phyloP scores from a whole-genome alignment of 2,113 vertebrate genomes.

The Etheostoma spectabile region DNA sequence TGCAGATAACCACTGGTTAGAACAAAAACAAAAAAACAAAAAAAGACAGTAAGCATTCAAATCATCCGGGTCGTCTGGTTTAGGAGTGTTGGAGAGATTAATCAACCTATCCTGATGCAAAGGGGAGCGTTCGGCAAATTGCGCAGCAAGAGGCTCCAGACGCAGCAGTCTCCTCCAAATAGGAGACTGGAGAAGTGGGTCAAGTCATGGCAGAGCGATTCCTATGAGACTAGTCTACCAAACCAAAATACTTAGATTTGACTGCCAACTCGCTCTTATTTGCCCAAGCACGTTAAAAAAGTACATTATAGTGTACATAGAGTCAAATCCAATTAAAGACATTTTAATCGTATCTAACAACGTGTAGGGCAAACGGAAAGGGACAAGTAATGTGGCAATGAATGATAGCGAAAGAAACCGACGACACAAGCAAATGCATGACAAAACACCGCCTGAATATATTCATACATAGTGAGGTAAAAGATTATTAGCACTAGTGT shows the following conservation, averaged over 20 bases:
- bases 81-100: conserved; percentile 5
- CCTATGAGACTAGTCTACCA: conserved; percentile 43
- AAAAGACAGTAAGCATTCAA: background rate
- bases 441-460: conserved; percentile 3
- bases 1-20: conserved; percentile 47
- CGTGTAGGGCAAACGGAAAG: conserved; percentile 30
- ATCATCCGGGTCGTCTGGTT: conserved; percentile 5
- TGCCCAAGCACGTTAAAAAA: conserved; percentile 1
- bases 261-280: background rate
- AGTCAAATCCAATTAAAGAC: background rate
- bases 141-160: conserved; percentile 66
- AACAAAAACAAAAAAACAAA: rapidly evolving
- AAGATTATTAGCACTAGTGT: background rate
- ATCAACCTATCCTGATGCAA: conserved; percentile 21
- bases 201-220: conserved; percentile 70
- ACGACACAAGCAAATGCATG: conserved; percentile 3
- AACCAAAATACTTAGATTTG: conserved; percentile 7
- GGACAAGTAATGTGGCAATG: conserved; percentile 22
- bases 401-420: conserved; percentile 5
- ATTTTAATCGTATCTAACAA: conserved; percentile 12
- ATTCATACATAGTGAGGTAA: background rate
- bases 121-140: conserved; percentile 41
- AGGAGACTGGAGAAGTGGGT: conserved; percentile 79
- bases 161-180: conserved; percentile 60
- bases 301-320: background rate